Conservation (phyloP, 2,797 vertebrate species). For the Hafferia zeledoni region DNA sequence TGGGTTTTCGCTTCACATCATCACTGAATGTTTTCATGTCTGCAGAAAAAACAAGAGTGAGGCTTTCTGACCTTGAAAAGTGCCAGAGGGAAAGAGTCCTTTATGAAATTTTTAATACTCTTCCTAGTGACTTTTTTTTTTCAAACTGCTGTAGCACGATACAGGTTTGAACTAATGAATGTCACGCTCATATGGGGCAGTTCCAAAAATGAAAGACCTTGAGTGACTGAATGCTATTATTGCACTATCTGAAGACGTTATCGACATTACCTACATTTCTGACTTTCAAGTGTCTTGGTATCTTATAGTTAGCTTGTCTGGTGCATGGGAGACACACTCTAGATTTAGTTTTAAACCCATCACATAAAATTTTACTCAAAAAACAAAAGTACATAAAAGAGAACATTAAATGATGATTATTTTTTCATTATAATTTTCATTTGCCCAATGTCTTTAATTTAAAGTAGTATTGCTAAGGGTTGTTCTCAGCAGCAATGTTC, state of each 20-base stretch:
- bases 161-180: conserved; percentile 53
- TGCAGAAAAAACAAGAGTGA: conserved; percentile 34
- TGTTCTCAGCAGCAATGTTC: background rate
- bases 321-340: background rate
- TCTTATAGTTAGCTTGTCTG: background rate
- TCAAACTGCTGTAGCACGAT: background rate
- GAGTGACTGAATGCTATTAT: conserved; percentile 17
- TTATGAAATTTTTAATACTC: conserved; percentile 57
- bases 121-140: conserved; percentile 9
- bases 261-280: conserved; percentile 58
- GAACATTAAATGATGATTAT: background rate
- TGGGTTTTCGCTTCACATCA: background rate
- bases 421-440: background rate
- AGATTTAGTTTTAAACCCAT: conserved; percentile 1
- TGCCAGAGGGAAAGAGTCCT: conserved; percentile 47
- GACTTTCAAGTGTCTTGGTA: conserved; percentile 58
- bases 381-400: background rate
- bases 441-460: background rate
- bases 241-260: background rate
- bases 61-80: conserved; percentile 62
- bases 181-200: conserved; percentile 50
- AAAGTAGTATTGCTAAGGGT: background rate
- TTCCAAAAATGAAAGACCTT: conserved; percentile 67
- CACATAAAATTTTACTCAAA: background rate
- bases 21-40: conserved; percentile 39